Conservation (phyloP, 1,140 invertebrate genomes). For the Tetramorium alpestre region DNA sequence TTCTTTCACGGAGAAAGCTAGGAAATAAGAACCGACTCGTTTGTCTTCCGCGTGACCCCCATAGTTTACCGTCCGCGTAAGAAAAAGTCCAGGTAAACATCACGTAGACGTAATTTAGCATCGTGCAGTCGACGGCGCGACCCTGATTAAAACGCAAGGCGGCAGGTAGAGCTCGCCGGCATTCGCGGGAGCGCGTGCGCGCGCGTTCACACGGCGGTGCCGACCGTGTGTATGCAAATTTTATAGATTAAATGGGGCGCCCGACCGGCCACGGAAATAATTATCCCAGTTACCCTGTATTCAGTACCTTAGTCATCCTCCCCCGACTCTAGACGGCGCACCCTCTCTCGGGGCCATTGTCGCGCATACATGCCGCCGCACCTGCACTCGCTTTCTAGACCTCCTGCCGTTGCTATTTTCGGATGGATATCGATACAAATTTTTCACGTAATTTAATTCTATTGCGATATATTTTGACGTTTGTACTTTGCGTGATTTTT, state of each 20-base stretch:
- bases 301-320: slow-evolving; percentile 72
- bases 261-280: slow-evolving; percentile 77
- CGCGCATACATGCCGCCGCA: slow-evolving; percentile 44
- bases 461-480: background rate
- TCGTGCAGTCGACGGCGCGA: slow-evolving; percentile 48
- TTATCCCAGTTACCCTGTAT: slow-evolving; percentile 76
- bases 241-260: slow-evolving; percentile 78
- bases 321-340: slow-evolving; percentile 23
- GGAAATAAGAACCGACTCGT: slow-evolving; percentile 38
- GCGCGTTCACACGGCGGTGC: slow-evolving; percentile 24
- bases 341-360: slow-evolving; percentile 41
- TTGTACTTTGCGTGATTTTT: background rate
- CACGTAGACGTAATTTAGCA: slow-evolving; percentile 55
- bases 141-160: slow-evolving; percentile 62
- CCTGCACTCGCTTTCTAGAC: slow-evolving; percentile 38
- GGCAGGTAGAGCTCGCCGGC: slow-evolving; percentile 35
- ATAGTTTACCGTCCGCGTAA: slow-evolving; percentile 56
- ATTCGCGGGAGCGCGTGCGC: slow-evolving; percentile 21
- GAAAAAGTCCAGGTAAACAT: slow-evolving; percentile 53
- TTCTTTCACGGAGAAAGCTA: background rate
- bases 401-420: background rate
- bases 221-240: slow-evolving; percentile 75
- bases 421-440: background rate
- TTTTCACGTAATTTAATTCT: background rate
- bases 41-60: slow-evolving; percentile 31